A percentile compares a stretch with the other conserved stretches of the same genome.
phyloP scores from a whole-genome alignment of 2,797 vertebrate species.

The Myotis pilosus region DNA sequence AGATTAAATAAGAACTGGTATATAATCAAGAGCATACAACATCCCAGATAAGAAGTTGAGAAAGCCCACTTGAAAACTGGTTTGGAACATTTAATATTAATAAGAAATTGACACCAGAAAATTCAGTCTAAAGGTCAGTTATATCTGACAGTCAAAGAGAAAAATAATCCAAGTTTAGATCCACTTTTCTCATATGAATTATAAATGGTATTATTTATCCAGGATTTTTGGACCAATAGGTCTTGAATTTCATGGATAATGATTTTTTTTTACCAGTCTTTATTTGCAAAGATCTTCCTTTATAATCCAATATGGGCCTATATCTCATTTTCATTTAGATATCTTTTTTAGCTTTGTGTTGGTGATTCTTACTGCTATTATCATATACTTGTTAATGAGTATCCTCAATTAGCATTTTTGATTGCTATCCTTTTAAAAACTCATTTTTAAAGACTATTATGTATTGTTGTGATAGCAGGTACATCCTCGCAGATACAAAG shows the following conservation, averaged over 20 bases:
- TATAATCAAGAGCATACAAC: slow-evolving; percentile 64
- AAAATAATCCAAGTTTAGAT: slow-evolving; percentile 71
- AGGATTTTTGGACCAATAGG: background rate
- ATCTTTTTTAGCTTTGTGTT: background rate
- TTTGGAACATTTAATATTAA: slow-evolving; percentile 79
- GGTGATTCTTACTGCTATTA: background rate
- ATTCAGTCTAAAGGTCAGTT: slow-evolving; percentile 80
- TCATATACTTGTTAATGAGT: background rate
- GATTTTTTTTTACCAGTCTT: background rate
- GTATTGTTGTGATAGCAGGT: background rate
- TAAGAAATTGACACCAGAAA: slow-evolving; percentile 66
- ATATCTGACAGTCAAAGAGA: slow-evolving; percentile 62
- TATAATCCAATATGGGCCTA: background rate
- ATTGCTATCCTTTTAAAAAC: background rate
- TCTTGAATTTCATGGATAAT: slow-evolving; percentile 44
- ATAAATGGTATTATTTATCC: slow-evolving; percentile 69
- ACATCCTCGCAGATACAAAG: background rate
- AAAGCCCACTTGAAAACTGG: slow-evolving; percentile 19
- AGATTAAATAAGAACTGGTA: slow-evolving; percentile 70
- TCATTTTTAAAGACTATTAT: background rate
- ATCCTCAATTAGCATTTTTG: background rate
- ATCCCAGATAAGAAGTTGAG: slow-evolving; percentile 59
- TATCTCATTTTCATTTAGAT: background rate
- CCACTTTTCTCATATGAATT: slow-evolving; percentile 64
- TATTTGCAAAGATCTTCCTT: background rate